Evolutionary conservation across 2,113 vertebrate species (phyloP), one percentile per base, ranked within the genome.

Genomic region (Amphilophus citrinellus): DNA sequence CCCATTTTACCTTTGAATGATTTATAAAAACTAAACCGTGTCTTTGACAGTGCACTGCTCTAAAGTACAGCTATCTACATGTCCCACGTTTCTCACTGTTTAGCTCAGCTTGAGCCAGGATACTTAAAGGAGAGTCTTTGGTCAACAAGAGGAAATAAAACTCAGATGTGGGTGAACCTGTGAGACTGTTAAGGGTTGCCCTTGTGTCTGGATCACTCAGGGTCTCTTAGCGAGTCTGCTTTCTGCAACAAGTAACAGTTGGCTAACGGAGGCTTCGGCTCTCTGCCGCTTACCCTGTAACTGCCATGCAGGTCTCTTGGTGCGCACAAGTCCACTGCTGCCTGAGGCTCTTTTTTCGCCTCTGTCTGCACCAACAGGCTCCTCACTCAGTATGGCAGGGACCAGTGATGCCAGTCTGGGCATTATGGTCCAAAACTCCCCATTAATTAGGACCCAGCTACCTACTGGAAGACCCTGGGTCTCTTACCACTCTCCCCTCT

Each of bases 1-100:
- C 44, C 66, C 50, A 53, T 27, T 71, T 50, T 71, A 27, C 66
- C 66, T 71, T 53, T 32, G 50, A 71, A 53, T 71, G 24, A 71
- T 71, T 53, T 71, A 71, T 71, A 32, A 30, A 71, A 71, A 53
- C 44, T 32, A 53, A 71, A 71, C 44, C 3, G 18, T 5, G 18
- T 71, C 30, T 24, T 50, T 71, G 30, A 30, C 24, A 50, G 44
- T 50, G 9, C 66, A 30, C 44, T 50, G 27, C 66, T 50, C 24
- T 71, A 71, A 30, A 71, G 44, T 24, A 50, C 44, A 13, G 24
- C 42, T 50, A 30, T 15, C 66, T 24, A 71, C 44, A 6, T 18
- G 3, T 24, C 17, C 66, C 18, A 42, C 47, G 66, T 50, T 50
- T 32, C 47, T 73, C 27, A 27, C 18, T 4, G 68, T 73, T 71